Percentiles rank a stretch among this genome's conserved stretches.
Evolutionary conservation across 2,797 vertebrate species (phyloP).

Genomic region (Rhabdomys pumilio): DNA sequence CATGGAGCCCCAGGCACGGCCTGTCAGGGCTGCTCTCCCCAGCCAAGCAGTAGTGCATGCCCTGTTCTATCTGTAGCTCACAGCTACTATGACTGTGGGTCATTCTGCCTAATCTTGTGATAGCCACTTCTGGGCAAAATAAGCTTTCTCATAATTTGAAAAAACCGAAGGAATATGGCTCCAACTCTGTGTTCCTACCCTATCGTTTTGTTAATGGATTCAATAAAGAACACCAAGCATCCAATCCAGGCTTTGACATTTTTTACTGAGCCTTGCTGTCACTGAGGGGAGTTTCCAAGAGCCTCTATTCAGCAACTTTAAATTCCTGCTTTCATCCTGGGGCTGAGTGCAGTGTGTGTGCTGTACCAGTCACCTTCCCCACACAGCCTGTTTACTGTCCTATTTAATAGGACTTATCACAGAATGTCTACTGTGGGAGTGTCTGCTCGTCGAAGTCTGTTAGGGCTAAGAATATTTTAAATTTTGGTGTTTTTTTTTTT

Average conservation of each 20-base stretch:
- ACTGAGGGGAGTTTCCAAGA: neutral
- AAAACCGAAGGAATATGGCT: neutral
- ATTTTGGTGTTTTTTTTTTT: neutral
- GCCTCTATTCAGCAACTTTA: neutral
- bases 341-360: neutral
- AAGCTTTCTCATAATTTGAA: neutral
- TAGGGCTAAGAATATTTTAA: neutral
- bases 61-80: neutral
- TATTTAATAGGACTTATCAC: neutral
- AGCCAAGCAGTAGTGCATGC: neutral
- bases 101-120: neutral
- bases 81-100: neutral
- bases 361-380: neutral
- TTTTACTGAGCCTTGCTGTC: neutral
- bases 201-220: neutral
- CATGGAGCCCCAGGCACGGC: neutral
- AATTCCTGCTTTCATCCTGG: neutral
- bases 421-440: neutral
- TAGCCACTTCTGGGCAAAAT: neutral
- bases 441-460: neutral
- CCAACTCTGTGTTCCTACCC: neutral
- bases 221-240: neutral
- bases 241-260: neutral
- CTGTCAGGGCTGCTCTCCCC: neutral
- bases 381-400: neutral